Evolutionary conservation across 2,113 vertebrate genomes (phyloP).

Genomic region (Hippocampus zosterae): DNA sequence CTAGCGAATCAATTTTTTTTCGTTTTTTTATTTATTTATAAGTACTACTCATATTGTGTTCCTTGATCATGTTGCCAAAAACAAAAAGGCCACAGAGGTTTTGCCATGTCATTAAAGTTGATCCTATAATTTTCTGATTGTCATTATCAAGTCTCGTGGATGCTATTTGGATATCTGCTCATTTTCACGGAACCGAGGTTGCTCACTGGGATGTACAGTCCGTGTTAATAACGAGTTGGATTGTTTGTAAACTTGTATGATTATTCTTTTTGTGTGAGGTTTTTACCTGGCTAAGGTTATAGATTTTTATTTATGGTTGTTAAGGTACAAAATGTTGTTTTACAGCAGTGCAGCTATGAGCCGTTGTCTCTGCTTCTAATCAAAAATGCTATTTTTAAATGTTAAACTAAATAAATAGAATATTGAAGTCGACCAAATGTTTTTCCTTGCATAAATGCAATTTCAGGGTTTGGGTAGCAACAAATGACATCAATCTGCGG

Average conservation of each 20-base stretch:
- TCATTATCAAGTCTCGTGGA: background rate
- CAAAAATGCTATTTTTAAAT: slow-evolving; percentile 67
- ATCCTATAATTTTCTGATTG: background rate
- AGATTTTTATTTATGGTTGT: slow-evolving; percentile 70
- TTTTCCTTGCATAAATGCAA: background rate
- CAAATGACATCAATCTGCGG: background rate
- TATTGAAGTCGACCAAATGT: background rate
- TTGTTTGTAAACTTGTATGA: slow-evolving; percentile 61
- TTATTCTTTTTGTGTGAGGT: slow-evolving; percentile 55
- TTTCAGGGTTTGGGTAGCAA: background rate
- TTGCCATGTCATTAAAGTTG: slow-evolving; percentile 16
- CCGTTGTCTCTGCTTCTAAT: slow-evolving; percentile 56
- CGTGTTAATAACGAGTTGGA: slow-evolving; percentile 27
- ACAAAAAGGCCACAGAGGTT: slow-evolving; percentile 9
- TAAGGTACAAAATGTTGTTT: slow-evolving; percentile 45
- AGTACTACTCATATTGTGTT: background rate
- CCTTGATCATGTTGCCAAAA: slow-evolving; percentile 45
- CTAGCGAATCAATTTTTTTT: no score
- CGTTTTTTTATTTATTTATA: background rate
- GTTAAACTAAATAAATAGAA: slow-evolving; percentile 60
- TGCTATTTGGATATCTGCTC: slow-evolving; percentile 16
- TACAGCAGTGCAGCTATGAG: slow-evolving; percentile 51
- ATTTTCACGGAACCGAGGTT: slow-evolving; percentile 15
- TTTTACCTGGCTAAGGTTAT: slow-evolving; percentile 63
- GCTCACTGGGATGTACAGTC: slow-evolving; percentile 48